phyloP scores from a whole-genome alignment of 2,797 vertebrate genomes.

The Eremophila alpestris region DNA sequence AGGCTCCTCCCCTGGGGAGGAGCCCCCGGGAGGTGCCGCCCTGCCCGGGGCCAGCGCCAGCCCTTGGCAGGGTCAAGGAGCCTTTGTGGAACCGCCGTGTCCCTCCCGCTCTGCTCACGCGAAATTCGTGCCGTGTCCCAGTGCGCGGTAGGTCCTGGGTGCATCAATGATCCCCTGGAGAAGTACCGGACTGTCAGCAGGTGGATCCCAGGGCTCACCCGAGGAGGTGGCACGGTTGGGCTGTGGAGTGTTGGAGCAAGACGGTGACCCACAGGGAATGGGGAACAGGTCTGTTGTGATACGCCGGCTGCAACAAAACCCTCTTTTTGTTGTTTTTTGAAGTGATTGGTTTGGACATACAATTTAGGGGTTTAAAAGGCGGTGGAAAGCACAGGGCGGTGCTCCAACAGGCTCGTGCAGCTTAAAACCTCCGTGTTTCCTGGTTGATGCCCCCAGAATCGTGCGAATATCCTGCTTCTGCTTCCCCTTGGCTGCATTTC shows the following conservation, averaged over 20 bases:
- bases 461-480: not conserved
- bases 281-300: not conserved
- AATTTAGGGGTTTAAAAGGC: not conserved
- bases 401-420: too few relatives aligned
- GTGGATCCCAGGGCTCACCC: not conserved
- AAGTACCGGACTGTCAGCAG: not conserved
- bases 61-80: rapidly evolving
- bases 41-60: not conserved
- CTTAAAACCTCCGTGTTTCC: not conserved
- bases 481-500: not conserved
- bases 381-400: rapidly evolving
- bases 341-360: not conserved
- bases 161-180: rapidly evolving
- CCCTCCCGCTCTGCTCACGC: not conserved
- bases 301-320: rapidly evolving
- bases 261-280: rapidly evolving
- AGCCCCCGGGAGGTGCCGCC: not conserved
- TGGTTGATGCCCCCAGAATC: not conserved
- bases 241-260: not conserved
- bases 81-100: not conserved
- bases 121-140: not conserved
- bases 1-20: not conserved
- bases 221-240: not conserved
- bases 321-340: not conserved
- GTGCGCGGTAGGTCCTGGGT: rapidly evolving